These are phyloP conservation scores for Agrotis ipsilon DNA, from an alignment of 2,888 invertebrate genomes.

Conservation along the genomic window DNA sequence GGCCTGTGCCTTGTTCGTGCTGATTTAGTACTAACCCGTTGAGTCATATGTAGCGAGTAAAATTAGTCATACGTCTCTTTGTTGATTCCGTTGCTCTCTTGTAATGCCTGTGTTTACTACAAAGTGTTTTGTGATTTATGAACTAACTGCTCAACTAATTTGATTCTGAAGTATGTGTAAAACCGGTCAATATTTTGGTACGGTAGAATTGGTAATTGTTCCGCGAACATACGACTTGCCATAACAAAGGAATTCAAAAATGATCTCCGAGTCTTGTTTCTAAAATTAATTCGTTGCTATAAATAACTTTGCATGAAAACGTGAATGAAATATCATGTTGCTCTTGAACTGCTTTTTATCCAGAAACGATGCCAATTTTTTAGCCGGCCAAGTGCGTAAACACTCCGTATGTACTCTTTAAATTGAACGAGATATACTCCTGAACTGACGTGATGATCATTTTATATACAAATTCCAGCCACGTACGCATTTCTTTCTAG, in stretches of 20 bases:
- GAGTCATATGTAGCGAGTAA: slow-evolving; percentile 76
- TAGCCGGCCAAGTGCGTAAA: slow-evolving; percentile 67
- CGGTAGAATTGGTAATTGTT: slow-evolving; percentile 42
- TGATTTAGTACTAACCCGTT: slow-evolving; percentile 76
- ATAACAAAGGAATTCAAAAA: slow-evolving; percentile 44
- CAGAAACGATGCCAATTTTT: slow-evolving; percentile 72
- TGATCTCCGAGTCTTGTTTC: slow-evolving; percentile 25
- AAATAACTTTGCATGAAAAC: slow-evolving; percentile 58
- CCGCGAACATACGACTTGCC: slow-evolving; percentile 39
- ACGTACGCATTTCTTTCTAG: slow-evolving; percentile 74
- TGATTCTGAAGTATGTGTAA: slow-evolving; percentile 35
- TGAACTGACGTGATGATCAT: slow-evolving; percentile 60
- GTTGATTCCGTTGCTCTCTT: slow-evolving; percentile 70
- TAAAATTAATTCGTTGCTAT: slow-evolving; percentile 54
- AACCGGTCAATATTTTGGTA: slow-evolving; percentile 38
- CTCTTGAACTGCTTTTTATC: slow-evolving; percentile 62
- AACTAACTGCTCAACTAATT: slow-evolving; percentile 30
- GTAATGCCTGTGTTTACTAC: slow-evolving; percentile 68
- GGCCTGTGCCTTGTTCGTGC: slow-evolving; percentile 74
- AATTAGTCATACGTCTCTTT: slow-evolving; percentile 80
- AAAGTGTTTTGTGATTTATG: slow-evolving; percentile 57
- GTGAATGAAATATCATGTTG: slow-evolving; percentile 64
- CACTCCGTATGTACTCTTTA: slow-evolving; percentile 67
- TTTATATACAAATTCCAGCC: slow-evolving; percentile 70
- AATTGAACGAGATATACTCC: slow-evolving; percentile 59